These are phyloP conservation scores for Sterrhoptilus dennistouni DNA, from an alignment of 2,113 vertebrate genomes.

Conservation along the genomic window DNA sequence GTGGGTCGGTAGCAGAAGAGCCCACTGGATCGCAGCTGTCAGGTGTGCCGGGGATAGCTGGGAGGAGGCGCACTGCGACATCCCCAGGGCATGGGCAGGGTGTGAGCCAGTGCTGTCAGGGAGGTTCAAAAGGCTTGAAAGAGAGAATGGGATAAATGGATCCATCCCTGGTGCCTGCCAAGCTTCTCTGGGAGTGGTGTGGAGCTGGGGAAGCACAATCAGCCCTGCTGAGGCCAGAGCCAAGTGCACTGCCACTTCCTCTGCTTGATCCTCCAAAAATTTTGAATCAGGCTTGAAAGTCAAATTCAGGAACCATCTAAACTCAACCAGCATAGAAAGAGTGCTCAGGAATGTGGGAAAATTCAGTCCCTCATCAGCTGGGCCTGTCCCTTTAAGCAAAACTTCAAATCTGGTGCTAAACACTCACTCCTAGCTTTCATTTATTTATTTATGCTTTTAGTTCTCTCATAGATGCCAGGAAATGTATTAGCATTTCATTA, in stretches of 20 bases:
- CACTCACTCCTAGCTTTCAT: background rate
- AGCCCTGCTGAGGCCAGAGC: background rate
- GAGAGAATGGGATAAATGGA: background rate
- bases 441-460: constrained; percentile 59
- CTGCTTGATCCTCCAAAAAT: background rate
- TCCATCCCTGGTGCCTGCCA: background rate
- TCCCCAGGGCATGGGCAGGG: fast-evolving
- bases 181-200: background rate
- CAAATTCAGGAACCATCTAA: background rate
- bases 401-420: background rate
- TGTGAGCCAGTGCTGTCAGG: background rate
- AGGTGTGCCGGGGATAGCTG: no score
- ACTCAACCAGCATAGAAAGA: fast-evolving
- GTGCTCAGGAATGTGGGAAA: background rate
- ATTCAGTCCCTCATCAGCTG: background rate
- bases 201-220: background rate
- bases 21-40: no score
- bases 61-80: no score
- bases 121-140: background rate
- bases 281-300: background rate
- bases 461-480: constrained; percentile 30
- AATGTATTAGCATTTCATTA: constrained; percentile 62
- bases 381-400: constrained; percentile 16
- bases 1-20: no score
- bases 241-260: background rate